Evolutionary conservation across 64 coral and sea anemone genomes (phyloP), one percentile per base, ranked within the genome.

Genomic region (Cladopsammia gracilis): DNA sequence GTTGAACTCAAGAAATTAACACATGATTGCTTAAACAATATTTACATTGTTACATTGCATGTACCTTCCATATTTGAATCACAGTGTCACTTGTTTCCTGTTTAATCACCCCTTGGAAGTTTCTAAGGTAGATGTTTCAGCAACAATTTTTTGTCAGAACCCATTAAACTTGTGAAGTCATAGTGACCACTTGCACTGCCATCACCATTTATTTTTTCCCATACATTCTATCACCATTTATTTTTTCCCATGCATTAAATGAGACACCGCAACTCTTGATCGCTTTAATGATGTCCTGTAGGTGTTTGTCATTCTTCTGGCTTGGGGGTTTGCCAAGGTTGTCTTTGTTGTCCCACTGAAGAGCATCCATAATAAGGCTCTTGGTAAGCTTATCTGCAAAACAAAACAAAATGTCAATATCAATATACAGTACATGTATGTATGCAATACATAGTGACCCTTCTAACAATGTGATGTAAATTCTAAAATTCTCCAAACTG

Each of bases 191-290:
- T 77, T 26, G 53, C 62, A 77, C 76, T 87, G 15, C 91, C 91
- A 70, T 93, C 91, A 52, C 82, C 91, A 93, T 78, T 87, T 42
- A 59, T 87, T 87, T 77, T 87, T 53, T 93, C 70, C 81, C 70
- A 86, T 34, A 90, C 74, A 26, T 61, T 59, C n/a, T n/a, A n/a
- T n/a, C n/a, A n/a, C n/a, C n/a, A n/a, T n/a, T 87, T 42, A 59
- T 87, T 87, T 77, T 87, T 53, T 93, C 70, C 81, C 70, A 86
- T 34, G 79, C 74, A 26, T 61, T 59, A 67, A 90, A 78, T 48
- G 71, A 67, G 51, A 90, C 64, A 48, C 75, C 74, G 18, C 57
- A 64, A 67, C 42, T 25, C 44, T 43, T 90, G 16, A 90, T 75
- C 18, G 61, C 78, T 15, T 64, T 49, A 19, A 42, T 13, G n/a